Evolutionary conservation across 1,140 invertebrate species (phyloP), one percentile per base, ranked within the genome.

Genomic region (Cylas formicarius): DNA sequence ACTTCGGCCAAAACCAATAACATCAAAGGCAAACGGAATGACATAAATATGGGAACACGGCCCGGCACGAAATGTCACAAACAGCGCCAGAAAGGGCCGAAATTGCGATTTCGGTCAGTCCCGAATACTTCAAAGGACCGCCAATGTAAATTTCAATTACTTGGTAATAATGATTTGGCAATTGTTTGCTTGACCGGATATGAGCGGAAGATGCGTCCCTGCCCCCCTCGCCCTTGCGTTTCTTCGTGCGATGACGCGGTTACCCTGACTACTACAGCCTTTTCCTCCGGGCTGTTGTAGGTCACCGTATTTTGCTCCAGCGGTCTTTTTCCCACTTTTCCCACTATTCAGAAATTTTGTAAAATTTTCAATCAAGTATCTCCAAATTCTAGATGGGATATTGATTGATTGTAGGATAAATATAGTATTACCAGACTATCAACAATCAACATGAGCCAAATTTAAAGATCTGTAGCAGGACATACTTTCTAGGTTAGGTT

Each of bases 121-220:
- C 31, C 27, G 17, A 41, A 46, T 29, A 53, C 51, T 44, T 53
- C 51, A 53, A 53, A 53, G 37, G 46, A 26, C 44, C 45, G 22
- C 36, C 13, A 49, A 53, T 53, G 46, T 49, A 53, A 53, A 53
- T 53, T 48, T 45, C 51, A 49, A 53, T 53, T 53, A 53, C 51
- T 42, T 26, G 46, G 45, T 49, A 53, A 53, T 53, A 53, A 53
- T 49, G 51, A 49, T 53, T 53, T 31, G 43, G 51, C 42, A 53
- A 53, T 53, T 53, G 51, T 53, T 53, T 53, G 50, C 47, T 53
- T 53, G 46, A 48, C 51, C 51, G 46, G 51, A 35, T 53, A 35
- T 40, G 34, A 45, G n/a, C 22, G 43, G 29, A 53, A 42, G 38
- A 47, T 22, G 34, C 17, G 22, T 26, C 44, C 44, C n/a, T 39